Evolutionary conservation across 2,113 vertebrate species (phyloP), one percentile per base, ranked within the genome.

Genomic region (Callaeas wilsoni): DNA sequence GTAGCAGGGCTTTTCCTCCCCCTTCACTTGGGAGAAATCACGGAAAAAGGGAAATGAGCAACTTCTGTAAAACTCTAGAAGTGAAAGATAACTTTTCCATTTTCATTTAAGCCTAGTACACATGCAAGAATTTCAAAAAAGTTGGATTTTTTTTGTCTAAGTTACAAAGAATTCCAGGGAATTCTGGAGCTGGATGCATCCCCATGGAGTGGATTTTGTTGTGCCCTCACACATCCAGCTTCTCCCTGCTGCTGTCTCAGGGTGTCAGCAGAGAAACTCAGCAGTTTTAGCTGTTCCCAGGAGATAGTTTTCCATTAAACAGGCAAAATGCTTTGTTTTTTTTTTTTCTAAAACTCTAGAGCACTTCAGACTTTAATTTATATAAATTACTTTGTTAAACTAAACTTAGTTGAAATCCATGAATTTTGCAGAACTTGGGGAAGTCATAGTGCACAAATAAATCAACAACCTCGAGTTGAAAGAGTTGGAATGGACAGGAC

Each of bases 1-100:
- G 92, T 88, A 78, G 89, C 91, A 87, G 42, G n/a, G 78, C 37
- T 70, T 94, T 92, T 87, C 84, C 86, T 94, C 64, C 52, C 47
- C 25, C 52, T 78, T 65, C 49, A 27, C 93, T 86, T 63, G 53
- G 82, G 32, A 35, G 76, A 89, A 96, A 93, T 88, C 77, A 41
- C 67, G 94, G 87, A 62, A 92, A 69, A 83, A 79, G 37, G 47
- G 41, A 65, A 44, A 73, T 83, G 53, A 91, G 39, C 55, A 49
- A 59, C 83, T 91, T 35, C 4, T 84, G 17, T 46, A 29, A 22
- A 44, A 84, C 10, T 69, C 68, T 64, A 26, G 63, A 55, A 96
- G 63, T 3, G 6, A 30, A 7, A 44, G 41, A 16, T 33, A 13
- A 78, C 95, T 94, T 97, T 70, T 91, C 77, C 29, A 2, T 94